A percentile compares a stretch with the other conserved stretches of the same genome.
Conservation (phyloP, 2,113 vertebrate genomes). For the Chamaea fasciata region DNA sequence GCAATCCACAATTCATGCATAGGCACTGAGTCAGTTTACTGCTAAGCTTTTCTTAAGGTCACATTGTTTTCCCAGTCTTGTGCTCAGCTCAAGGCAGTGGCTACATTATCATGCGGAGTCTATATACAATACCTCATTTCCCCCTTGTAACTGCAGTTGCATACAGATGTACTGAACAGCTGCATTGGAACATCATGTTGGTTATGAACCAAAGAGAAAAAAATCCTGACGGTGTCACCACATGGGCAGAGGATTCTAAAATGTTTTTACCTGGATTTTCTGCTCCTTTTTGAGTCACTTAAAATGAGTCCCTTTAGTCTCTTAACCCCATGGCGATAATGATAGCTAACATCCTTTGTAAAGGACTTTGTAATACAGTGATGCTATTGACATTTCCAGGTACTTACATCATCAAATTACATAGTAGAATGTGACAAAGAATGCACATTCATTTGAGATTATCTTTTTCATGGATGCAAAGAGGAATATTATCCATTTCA, state of each 20-base stretch:
- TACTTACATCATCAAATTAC: not conserved
- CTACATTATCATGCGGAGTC: not conserved
- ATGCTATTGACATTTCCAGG: not conserved
- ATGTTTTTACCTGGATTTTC: not conserved
- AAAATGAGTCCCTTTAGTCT: not conserved
- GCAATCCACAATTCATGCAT: not conserved
- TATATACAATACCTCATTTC: not conserved
- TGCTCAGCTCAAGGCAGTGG: not conserved
- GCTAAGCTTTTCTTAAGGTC: not conserved
- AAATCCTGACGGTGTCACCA: not conserved
- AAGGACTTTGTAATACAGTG: not conserved
- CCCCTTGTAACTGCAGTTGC: not conserved
- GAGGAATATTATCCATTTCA: not conserved
- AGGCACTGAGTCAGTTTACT: not conserved
- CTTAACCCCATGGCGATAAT: not conserved
- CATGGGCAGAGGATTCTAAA: not conserved
- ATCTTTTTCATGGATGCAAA: not conserved
- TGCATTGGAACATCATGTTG: not conserved
- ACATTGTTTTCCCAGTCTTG: not conserved
- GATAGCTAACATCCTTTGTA: not conserved
- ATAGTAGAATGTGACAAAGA: not conserved
- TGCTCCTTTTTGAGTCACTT: not conserved
- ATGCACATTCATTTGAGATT: not conserved
- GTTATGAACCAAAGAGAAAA: not conserved
- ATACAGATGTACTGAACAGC: not conserved